Evolutionary conservation across 2,797 vertebrate species (phyloP).

Genomic region (Rhadinocentrus ornatus): DNA sequence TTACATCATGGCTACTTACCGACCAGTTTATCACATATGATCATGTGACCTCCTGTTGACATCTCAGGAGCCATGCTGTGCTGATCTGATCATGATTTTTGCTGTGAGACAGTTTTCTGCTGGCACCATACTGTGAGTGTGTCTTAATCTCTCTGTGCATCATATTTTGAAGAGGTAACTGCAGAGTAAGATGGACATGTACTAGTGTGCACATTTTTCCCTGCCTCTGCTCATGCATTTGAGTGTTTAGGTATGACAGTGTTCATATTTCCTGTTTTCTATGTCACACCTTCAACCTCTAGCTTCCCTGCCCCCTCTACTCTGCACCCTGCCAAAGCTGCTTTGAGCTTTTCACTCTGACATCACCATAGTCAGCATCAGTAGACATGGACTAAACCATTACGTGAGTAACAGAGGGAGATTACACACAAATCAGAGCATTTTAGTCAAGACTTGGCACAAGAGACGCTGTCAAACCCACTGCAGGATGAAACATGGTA

Average conservation of each 20-base stretch:
- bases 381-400: slow-evolving; percentile 65
- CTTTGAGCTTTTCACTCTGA: slow-evolving; percentile 76
- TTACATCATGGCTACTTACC: slow-evolving; percentile 67
- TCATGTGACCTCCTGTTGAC: slow-evolving; percentile 60
- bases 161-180: slow-evolving; percentile 32
- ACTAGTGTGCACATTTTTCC: slow-evolving; percentile 8
- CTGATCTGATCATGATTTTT: slow-evolving; percentile 64
- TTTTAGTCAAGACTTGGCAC: slow-evolving; percentile 29
- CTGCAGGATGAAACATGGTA: slow-evolving; percentile 12
- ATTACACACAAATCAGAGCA: slow-evolving; percentile 52
- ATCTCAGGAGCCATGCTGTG: slow-evolving; percentile 47
- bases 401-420: slow-evolving; percentile 44
- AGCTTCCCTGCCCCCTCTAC: slow-evolving; percentile 31
- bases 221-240: slow-evolving; percentile 8
- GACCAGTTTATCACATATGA: slow-evolving; percentile 37
- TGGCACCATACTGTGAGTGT: slow-evolving; percentile 45
- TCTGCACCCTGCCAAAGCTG: slow-evolving; percentile 67
- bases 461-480: slow-evolving; percentile 42
- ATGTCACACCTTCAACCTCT: slow-evolving; percentile 57
- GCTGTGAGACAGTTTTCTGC: slow-evolving; percentile 55
- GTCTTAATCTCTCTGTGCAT: slow-evolving; percentile 60
- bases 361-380: slow-evolving; percentile 70
- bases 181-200: slow-evolving; percentile 13
- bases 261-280: slow-evolving; percentile 49
- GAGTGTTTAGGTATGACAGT: slow-evolving; percentile 6